These are phyloP conservation scores for Metopolophium dirhodum DNA, from an alignment of 1,140 invertebrate species.

Conservation along the genomic window DNA sequence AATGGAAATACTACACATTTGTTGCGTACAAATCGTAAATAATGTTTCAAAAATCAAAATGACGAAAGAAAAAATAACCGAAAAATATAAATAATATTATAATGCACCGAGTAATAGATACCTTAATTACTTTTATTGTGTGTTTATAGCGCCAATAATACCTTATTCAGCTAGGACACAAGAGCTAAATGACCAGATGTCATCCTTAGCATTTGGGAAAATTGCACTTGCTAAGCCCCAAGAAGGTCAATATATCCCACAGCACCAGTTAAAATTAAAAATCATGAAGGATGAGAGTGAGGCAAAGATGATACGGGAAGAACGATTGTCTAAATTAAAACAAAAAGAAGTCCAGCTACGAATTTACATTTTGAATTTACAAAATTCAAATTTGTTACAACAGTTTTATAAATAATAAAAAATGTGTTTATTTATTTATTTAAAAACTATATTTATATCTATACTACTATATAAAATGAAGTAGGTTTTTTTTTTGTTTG, in stretches of 20 bases:
- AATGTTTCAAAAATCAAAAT: neutral
- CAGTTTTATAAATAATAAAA: too few species aligned
- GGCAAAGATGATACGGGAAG: neutral
- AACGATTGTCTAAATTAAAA: neutral
- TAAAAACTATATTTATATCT: too few species aligned
- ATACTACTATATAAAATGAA: too few species aligned
- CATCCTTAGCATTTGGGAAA: neutral
- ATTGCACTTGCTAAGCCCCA: neutral
- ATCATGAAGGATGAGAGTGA: neutral
- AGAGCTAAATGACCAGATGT: neutral
- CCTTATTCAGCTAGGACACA: neutral
- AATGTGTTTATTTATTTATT: too few species aligned
- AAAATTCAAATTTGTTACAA: neutral
- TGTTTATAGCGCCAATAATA: neutral
- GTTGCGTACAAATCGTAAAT: neutral
- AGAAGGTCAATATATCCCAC: neutral
- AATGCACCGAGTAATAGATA: too few species aligned
- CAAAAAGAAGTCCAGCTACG: neutral
- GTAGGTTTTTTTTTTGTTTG: too few species aligned
- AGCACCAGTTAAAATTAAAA: neutral
- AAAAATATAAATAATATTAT: neutral
- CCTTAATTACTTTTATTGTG: neutral
- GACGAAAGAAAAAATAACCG: too few species aligned
- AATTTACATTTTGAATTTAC: neutral
- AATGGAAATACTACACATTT: neutral